Evolutionary conservation across 2,888 invertebrate genomes (phyloP).

Genomic region (Rotaria sp.): DNA sequence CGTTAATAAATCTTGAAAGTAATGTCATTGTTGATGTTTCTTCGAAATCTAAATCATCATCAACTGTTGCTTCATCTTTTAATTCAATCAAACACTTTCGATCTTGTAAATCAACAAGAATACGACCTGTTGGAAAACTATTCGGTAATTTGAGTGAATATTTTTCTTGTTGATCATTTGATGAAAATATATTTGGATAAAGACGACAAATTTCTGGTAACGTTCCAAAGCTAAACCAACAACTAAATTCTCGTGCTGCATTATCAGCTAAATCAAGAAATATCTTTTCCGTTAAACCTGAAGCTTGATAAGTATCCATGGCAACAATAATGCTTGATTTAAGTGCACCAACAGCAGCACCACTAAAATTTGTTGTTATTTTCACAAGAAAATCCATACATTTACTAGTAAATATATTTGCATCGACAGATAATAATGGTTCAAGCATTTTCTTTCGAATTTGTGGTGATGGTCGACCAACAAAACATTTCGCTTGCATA

Average conservation of each 20-base stretch:
- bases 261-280: neutral
- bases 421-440: neutral
- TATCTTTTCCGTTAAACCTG: neutral
- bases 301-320: neutral
- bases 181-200: neutral
- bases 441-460: neutral
- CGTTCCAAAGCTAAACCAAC: neutral
- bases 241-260: neutral
- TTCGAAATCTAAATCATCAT: neutral
- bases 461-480: neutral
- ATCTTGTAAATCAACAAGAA: neutral
- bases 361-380: neutral
- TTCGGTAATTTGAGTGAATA: neutral
- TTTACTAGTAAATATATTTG: neutral
- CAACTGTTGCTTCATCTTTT: neutral
- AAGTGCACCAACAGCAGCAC: neutral
- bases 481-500: slow-evolving; percentile 12
- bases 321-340: neutral
- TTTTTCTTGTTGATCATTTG: neutral
- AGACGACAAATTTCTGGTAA: slow-evolving; percentile 12
- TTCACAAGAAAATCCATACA: neutral
- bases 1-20: neutral
- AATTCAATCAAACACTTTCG: neutral
- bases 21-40: neutral
- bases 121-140: neutral